A percentile compares a stretch with the other conserved stretches of the same genome.
Evolutionary conservation across 2,797 vertebrate genomes (phyloP).

Genomic region (Hypotaenidia philippensis): DNA sequence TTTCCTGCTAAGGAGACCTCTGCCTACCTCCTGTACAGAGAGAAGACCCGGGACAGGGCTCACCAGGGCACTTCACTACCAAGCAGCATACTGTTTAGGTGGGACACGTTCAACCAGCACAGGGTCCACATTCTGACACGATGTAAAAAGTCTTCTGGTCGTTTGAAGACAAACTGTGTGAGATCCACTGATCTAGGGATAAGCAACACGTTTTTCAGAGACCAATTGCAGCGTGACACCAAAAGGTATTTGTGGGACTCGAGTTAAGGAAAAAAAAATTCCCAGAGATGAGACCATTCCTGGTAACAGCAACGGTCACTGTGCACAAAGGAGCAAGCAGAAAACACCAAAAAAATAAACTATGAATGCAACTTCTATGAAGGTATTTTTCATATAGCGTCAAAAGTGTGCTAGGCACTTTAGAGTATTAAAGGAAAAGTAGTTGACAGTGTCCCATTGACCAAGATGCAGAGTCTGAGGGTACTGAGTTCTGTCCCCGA

Average conservation of each 20-base stretch:
- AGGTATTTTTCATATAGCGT: conserved; percentile 51
- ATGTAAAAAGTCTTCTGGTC: neutral
- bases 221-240: conserved; percentile 3
- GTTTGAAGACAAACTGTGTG: neutral
- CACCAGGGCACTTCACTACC: accelerated
- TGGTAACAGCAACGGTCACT: conserved; percentile 38
- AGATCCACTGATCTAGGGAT: neutral
- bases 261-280: conserved; percentile 54
- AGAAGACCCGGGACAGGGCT: neutral
- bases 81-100: neutral
- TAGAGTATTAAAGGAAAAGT: conserved; percentile 64
- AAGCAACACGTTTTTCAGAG: neutral
- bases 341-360: conserved; percentile 42
- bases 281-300: conserved; percentile 66
- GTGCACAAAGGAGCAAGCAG: conserved; percentile 68
- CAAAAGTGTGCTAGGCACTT: conserved; percentile 77
- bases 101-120: conserved; percentile 31
- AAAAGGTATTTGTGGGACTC: conserved; percentile 61
- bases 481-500: conserved; percentile 59
- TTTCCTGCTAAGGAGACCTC: neutral
- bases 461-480: conserved; percentile 32
- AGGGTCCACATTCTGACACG: neutral
- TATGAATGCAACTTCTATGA: conserved; percentile 44
- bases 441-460: conserved; percentile 64
- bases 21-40: neutral